These are phyloP conservation scores for Ostrea denselamellosa DNA, from an alignment of 1,140 invertebrate species.

Conservation along the genomic window DNA sequence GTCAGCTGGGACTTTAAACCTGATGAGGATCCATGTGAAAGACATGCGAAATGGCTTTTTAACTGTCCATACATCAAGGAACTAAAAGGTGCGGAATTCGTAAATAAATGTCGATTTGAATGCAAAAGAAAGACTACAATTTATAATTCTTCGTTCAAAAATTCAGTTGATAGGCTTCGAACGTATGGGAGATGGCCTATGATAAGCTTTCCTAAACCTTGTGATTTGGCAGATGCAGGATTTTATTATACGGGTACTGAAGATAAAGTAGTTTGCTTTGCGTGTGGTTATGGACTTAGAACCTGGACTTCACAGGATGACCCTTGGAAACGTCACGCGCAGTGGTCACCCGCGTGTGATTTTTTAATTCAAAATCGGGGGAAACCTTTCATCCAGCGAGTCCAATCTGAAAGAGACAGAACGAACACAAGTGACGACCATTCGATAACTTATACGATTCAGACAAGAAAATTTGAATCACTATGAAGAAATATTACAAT, in stretches of 20 bases:
- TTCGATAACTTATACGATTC: background rate
- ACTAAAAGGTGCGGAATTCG: background rate
- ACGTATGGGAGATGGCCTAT: conserved; percentile 6
- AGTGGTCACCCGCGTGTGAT: conserved; percentile 42
- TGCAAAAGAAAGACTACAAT: background rate
- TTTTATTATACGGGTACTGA: conserved; percentile 44
- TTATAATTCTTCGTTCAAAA: conserved; percentile 14
- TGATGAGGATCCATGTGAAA: conserved; percentile 38
- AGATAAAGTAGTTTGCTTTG: conserved; percentile 37
- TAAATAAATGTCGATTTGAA: conserved; percentile 28
- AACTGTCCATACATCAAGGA: conserved; percentile 35
- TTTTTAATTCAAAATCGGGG: background rate
- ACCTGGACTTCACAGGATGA: conserved; percentile 34
- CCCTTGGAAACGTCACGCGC: conserved; percentile 42
- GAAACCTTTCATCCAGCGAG: background rate
- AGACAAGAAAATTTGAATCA: background rate
- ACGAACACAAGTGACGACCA: background rate
- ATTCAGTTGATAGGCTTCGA: background rate
- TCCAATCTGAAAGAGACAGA: background rate
- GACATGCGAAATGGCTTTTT: conserved; percentile 46
- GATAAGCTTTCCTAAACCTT: background rate
- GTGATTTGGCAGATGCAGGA: conserved; percentile 7
- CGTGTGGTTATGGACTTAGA: conserved; percentile 44
- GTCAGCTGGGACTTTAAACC: conserved; percentile 45
- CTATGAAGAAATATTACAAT: too few relatives aligned